Base-by-base conservation (phyloP, 2,113 vertebrate species). In the Heteronetta atricapilla region DNA sequence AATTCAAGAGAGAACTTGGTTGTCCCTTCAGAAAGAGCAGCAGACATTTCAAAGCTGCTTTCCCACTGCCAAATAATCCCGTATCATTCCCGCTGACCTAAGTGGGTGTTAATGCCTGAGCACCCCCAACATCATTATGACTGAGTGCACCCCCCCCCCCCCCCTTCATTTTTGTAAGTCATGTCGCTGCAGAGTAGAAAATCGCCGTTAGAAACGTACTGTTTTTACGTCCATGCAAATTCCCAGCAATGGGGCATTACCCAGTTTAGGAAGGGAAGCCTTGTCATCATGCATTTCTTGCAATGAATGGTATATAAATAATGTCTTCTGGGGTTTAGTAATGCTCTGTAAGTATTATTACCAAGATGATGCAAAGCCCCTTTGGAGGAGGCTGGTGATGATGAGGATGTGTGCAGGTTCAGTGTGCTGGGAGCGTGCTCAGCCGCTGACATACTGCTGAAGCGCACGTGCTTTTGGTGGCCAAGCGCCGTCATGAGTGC, bases 211-310 rank as follows among this genome's bases (percentile, higher is more conserved):
- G 59, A 34, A 66, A 13, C 6, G 2, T 8, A 5, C 2, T 13
- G 34, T 6, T 29, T 67, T 64, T 40, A 46, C 4, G 59, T 6
- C 55, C 50, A 14, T 20, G 21, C 0, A 15, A 11, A 33, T n/a
- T 2, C 44, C 31, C 34, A 4, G 75, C 28, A 8, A 0, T 2
- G 18, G 29, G 56, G 53, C 28, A 1, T 36, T 4, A 1, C 16
- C 5, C 1, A 19, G 70, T 33, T 58, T 17, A 11, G 60, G 8
- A 31, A 6, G 50, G 72, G 68, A 23, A 26, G 70, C 66, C 29
- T 18, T 1, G 26, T 11, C 58, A 7, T 20, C 28, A 0, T 1
- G 11, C 14, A 2, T 34, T 33, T 67, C 77, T 56, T 62, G 52
- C 25, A 16, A 56, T 29, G 68, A 53, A 26, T 5, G 10, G 29